Conservation (phyloP, 2,113 vertebrate species). For the Porphyrio hochstetteri region DNA sequence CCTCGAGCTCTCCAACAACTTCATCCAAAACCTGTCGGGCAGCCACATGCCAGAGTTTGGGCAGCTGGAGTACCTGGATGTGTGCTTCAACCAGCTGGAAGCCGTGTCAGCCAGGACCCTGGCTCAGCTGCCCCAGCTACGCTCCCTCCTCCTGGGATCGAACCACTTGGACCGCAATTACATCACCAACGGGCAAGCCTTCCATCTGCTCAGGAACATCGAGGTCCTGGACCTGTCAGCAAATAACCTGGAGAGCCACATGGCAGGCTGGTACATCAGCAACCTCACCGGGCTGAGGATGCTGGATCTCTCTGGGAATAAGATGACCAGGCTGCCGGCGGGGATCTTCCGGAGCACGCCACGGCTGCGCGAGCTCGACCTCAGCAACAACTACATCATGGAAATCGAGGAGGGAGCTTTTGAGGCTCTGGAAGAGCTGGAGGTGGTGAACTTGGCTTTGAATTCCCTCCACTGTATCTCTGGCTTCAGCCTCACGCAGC, state of each 20-base stretch:
- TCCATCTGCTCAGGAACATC: slow-evolving; percentile 69
- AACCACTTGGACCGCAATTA: slow-evolving; percentile 74
- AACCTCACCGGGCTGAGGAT: slow-evolving; percentile 71
- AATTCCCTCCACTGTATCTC: slow-evolving; percentile 79
- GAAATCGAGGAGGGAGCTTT: slow-evolving; percentile 77
- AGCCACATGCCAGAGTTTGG: slow-evolving; percentile 35
- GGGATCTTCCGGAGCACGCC: slow-evolving; percentile 66
- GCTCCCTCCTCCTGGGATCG: slow-evolving; percentile 73
- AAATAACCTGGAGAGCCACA: slow-evolving; percentile 74
- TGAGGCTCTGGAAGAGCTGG: slow-evolving; percentile 69
- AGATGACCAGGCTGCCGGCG: slow-evolving; percentile 65
- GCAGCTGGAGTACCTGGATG: slow-evolving; percentile 75
- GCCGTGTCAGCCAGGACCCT: slow-evolving; percentile 70
- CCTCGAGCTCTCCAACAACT: slow-evolving; percentile 82
- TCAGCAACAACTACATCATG: slow-evolving; percentile 77
- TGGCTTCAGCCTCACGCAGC: slow-evolving; percentile 77
- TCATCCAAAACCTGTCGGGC: slow-evolving; percentile 74
- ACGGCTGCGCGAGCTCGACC: slow-evolving; percentile 60
- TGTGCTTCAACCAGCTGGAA: slow-evolving; percentile 80
- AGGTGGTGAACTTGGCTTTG: slow-evolving; percentile 73
- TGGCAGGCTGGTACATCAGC: slow-evolving; percentile 73
- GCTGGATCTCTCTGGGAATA: slow-evolving; percentile 76
- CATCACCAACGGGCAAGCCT: slow-evolving; percentile 63
- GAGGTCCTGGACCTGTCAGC: slow-evolving; percentile 74
- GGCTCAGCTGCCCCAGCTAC: slow-evolving; percentile 68